Base-by-base conservation (phyloP, 2,888 invertebrate species). In the Heliconius aoede region DNA sequence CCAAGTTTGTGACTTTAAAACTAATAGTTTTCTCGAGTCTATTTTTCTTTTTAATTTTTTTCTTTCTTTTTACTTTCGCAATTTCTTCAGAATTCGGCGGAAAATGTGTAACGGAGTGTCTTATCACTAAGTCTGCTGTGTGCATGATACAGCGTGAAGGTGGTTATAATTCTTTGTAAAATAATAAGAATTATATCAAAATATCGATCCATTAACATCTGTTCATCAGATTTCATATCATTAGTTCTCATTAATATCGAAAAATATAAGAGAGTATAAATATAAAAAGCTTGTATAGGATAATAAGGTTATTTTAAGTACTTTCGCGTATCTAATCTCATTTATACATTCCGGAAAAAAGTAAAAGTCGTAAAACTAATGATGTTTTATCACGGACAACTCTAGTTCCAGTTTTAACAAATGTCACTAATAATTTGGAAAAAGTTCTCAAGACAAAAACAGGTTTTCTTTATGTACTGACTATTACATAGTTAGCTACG, bases 341-440 rank as follows among this genome's bases (percentile, higher is more conserved):
- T 71, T 55, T 72, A 60, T 26, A 36, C 58, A 60, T 60, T 8
- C 71, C 55, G 60, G 71, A 60, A 72, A 36, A 60, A 55, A 58
- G 58, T 69, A 72, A 68, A 51, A 72, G 58, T 60, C 71, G 36
- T 36, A 32, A 60, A 72, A 1, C 18, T 72, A 72, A 72, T 72
- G 58, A 58, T 24, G 9, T 18, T 72, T 26, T 26, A 58, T 60
- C 71, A 72, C 60, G 71, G 60, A 72, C 26, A 58, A 26, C 30
- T 55, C 74, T 46, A 76, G 65, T 71, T 46, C 68, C 61, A 76
- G 76, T 26, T 30, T 64, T 36, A 36, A 60, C 46, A 24, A 61
- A 67, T 68, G 51, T n/a, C 15, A n/a, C 3, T 5, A 58, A 58
- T 24, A 18, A 71, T 24, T 55, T 76, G 72, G 73, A 76, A 51